A percentile compares a stretch with the other conserved stretches of the same genome.
Evolutionary conservation across 1,140 invertebrate species (phyloP).

Genomic region (Leptinotarsa texana): DNA sequence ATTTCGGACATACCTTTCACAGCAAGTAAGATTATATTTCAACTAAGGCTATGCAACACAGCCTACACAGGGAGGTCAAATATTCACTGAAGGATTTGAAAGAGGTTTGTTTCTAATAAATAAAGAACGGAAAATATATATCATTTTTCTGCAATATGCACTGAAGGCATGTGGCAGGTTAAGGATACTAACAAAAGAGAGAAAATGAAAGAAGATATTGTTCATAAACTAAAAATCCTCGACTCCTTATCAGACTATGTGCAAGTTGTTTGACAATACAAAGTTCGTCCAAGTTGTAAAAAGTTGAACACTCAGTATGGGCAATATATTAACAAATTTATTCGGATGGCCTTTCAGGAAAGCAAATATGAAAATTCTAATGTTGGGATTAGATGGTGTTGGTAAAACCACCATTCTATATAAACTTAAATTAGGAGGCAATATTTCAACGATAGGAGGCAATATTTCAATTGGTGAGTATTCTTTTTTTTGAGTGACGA

Average conservation of each 20-base stretch:
- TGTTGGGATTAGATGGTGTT: constrained; percentile 97
- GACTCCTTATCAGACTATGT: constrained; percentile 39
- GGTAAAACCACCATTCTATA: constrained; percentile 99
- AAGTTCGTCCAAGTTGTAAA: constrained; percentile 16
- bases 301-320: constrained; percentile 60
- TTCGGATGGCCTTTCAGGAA: constrained; percentile 97
- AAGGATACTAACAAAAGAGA: no score
- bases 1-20: no score
- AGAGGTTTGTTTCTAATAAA: no score
- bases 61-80: no score
- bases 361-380: constrained; percentile 98
- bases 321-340: constrained; percentile 84
- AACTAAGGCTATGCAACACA: no score
- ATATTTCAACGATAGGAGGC: constrained; percentile 99
- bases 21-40: no score
- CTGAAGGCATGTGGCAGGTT: no score
- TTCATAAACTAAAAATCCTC: constrained; percentile 29
- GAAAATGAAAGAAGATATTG: no score
- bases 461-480: constrained; percentile 94
- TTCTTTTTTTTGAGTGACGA: not conserved
- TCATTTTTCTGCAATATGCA: no score
- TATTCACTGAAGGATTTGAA: no score
- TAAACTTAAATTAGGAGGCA: constrained; percentile 99
- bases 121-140: no score
- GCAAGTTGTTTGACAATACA: not conserved